These are phyloP conservation scores for Delichon dasypus DNA, from an alignment of 2,797 vertebrate genomes.

Conservation along the genomic window DNA sequence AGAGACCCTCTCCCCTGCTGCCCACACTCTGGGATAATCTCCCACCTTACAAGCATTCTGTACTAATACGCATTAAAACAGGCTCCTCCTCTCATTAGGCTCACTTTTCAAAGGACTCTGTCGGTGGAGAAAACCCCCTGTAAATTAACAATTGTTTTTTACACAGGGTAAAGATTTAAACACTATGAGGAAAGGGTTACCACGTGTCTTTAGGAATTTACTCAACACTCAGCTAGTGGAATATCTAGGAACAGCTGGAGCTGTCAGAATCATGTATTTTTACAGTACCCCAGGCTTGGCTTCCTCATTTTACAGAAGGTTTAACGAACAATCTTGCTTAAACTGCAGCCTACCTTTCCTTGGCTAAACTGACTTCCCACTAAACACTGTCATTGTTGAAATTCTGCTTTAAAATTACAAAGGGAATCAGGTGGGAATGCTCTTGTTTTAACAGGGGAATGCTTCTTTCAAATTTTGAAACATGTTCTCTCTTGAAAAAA, in stretches of 20 bases:
- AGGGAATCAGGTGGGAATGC: neutral
- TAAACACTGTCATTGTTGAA: neutral
- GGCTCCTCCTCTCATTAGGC: neutral
- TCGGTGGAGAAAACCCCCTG: accelerated
- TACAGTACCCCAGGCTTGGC: neutral
- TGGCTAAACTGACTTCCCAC: neutral
- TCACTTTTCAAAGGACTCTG: neutral
- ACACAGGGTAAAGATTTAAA: neutral
- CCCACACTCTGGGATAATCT: neutral
- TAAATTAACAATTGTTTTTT: neutral
- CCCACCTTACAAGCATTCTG: neutral
- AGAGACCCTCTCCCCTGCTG: neutral
- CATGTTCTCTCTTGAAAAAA: neutral
- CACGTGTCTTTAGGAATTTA: neutral
- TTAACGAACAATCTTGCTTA: neutral
- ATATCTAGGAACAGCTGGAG: neutral
- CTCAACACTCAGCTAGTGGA: neutral
- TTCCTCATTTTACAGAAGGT: neutral
- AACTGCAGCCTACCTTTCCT: neutral
- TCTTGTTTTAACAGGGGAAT: neutral
- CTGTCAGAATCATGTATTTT: neutral
- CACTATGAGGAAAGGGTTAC: neutral
- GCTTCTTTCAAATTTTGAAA: neutral
- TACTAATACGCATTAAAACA: neutral
- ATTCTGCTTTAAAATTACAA: neutral